Conservation (phyloP, 2,797 vertebrate species). For the Amniataba percoides region DNA sequence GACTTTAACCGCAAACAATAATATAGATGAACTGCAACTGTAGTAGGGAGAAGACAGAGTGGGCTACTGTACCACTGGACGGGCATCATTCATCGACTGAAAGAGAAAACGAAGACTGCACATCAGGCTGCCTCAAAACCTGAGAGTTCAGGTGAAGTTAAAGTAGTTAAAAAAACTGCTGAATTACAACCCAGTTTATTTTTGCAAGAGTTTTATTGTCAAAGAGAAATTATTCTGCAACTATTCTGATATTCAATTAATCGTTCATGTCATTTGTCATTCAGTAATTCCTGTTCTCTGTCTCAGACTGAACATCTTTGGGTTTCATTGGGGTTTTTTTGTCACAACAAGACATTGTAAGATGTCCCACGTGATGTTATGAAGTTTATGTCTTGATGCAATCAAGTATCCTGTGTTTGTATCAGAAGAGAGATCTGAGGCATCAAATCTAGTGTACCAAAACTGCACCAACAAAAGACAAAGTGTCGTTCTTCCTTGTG, state of each 20-base stretch:
- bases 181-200: not conserved
- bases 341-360: no score
- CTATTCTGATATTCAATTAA: not conserved
- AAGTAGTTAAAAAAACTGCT: conserved; percentile 1
- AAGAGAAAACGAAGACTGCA: not conserved
- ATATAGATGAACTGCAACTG: conserved; percentile 56
- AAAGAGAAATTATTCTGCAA: not conserved
- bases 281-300: no score
- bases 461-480: no score
- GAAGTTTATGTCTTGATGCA: no score
- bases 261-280: no score
- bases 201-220: not conserved
- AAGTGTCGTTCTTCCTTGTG: no score
- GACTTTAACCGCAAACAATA: conserved; percentile 58
- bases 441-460: no score
- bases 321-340: no score
- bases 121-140: not conserved
- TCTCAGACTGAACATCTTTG: no score
- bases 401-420: no score
- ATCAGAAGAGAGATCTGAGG: no score
- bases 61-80: conserved; percentile 40
- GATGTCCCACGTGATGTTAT: no score
- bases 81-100: conserved; percentile 28
- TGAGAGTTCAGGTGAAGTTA: not conserved
- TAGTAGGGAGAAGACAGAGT: conserved; percentile 28